Conservation (phyloP, 2,888 invertebrate species). For the Campoplex capitator region DNA sequence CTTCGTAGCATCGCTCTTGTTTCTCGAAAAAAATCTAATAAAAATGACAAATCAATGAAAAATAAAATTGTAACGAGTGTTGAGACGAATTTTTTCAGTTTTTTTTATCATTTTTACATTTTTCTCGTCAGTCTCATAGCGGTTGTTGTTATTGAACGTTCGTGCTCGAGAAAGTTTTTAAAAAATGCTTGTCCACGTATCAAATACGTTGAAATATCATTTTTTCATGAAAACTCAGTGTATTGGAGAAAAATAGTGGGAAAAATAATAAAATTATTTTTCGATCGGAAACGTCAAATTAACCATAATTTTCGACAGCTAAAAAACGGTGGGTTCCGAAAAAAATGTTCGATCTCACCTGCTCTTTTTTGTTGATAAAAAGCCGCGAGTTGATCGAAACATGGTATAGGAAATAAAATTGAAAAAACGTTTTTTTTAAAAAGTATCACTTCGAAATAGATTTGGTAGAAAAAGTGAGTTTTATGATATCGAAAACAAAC, state of each 20-base stretch:
- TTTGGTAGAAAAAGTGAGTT: constrained; percentile 29
- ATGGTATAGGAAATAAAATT: constrained; percentile 37
- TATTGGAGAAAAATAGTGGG: not conserved
- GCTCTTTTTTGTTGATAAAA: constrained; percentile 34
- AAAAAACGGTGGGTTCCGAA: not conserved
- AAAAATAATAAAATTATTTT: not conserved
- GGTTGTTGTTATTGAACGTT: not conserved
- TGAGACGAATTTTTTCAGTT: not conserved
- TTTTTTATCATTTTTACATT: no score
- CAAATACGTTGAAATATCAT: not conserved
- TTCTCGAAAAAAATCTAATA: constrained; percentile 62
- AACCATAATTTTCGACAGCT: constrained; percentile 2
- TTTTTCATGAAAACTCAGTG: not conserved
- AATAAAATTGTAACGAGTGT: not conserved
- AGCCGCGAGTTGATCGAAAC: constrained; percentile 60
- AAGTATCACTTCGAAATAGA: constrained; percentile 16
- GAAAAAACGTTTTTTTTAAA: not conserved
- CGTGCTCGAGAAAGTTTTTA: not conserved
- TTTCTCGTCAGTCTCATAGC: not conserved
- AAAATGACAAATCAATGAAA: not conserved
- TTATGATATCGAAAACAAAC: not conserved
- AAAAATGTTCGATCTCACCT: constrained; percentile 48
- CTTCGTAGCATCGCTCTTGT: constrained; percentile 66
- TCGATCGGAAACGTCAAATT: not conserved
- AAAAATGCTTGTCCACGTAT: not conserved